phyloP scores from a whole-genome alignment of 1,140 invertebrate species.

The Ceratina japonica region DNA sequence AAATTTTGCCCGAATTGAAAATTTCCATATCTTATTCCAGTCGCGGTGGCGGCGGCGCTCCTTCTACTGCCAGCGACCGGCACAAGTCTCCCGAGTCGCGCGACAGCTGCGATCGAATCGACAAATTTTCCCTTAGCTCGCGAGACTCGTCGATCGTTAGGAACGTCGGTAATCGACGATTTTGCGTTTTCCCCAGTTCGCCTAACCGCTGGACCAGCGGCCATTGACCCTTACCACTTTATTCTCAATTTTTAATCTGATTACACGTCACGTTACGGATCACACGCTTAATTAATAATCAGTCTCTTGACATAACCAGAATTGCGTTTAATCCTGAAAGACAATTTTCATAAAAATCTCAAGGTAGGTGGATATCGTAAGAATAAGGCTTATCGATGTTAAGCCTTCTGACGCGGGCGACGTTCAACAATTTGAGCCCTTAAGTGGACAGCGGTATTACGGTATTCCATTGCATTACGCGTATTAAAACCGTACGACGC shows the following conservation, averaged over 20 bases:
- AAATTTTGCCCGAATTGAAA: conserved; percentile 77
- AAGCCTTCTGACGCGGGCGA: conserved; percentile 44
- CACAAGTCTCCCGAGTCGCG: conserved; percentile 2
- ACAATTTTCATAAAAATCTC: no score
- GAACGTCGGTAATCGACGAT: no score
- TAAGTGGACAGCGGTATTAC: conserved; percentile 18
- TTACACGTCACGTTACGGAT: no score
- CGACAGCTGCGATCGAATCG: conserved; percentile 66
- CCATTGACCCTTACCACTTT: no score
- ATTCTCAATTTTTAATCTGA: no score
- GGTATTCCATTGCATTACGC: not conserved
- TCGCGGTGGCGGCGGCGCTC: conserved; percentile 45
- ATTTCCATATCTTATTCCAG: conserved; percentile 75
- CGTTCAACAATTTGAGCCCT: conserved; percentile 29
- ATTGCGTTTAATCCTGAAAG: no score
- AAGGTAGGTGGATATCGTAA: no score
- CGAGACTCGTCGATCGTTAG: no score
- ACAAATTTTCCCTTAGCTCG: conserved; percentile 54
- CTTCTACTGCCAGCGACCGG: conserved; percentile 30
- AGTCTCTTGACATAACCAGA: no score
- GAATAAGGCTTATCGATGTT: conserved; percentile 33
- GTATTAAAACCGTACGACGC: conserved; percentile 13
- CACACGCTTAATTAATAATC: no score
- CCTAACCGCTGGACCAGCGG: no score
- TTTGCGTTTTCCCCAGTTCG: no score